phyloP scores from a whole-genome alignment of 2,797 vertebrate genomes.

The Enteromius radiatus region DNA sequence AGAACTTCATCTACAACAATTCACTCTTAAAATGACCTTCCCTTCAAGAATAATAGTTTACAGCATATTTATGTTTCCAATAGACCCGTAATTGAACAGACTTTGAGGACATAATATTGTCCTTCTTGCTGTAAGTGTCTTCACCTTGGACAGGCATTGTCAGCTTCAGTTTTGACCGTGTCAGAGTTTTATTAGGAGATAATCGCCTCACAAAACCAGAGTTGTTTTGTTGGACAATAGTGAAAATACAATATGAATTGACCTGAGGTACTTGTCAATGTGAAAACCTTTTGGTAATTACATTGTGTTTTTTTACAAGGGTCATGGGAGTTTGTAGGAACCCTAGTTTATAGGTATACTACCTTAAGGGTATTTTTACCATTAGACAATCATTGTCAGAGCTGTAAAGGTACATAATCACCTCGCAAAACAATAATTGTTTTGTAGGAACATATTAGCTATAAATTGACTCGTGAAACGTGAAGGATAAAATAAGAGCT shows the following conservation, averaged over 20 bases:
- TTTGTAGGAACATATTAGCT: not conserved
- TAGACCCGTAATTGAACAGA: conserved; percentile 24
- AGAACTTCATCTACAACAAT: not conserved
- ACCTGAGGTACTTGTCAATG: not conserved
- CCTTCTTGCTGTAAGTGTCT: conserved; percentile 38
- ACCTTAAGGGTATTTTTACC: not conserved
- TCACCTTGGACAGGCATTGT: conserved; percentile 47
- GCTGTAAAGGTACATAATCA: conserved; percentile 1
- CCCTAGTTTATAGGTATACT: not conserved
- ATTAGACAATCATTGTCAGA: not conserved
- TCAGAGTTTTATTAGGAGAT: not conserved
- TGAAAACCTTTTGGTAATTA: conserved; percentile 10
- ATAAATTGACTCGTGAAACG: not conserved
- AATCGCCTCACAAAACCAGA: not conserved
- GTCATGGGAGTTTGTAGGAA: not conserved
- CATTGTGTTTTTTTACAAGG: not conserved
- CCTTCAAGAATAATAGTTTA: conserved; percentile 31
- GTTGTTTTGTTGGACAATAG: conserved; percentile 1
- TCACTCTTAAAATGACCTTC: conserved; percentile 33
- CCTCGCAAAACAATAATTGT: not conserved
- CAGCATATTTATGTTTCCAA: conserved; percentile 15
- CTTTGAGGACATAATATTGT: conserved; percentile 33
- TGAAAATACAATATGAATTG: not conserved
- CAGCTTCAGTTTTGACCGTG: conserved; percentile 27
- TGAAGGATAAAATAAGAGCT: not conserved